Percentiles rank a stretch among this genome's conserved stretches.
Conservation (phyloP, 2,888 invertebrate species). For the Aphodius granarius region DNA sequence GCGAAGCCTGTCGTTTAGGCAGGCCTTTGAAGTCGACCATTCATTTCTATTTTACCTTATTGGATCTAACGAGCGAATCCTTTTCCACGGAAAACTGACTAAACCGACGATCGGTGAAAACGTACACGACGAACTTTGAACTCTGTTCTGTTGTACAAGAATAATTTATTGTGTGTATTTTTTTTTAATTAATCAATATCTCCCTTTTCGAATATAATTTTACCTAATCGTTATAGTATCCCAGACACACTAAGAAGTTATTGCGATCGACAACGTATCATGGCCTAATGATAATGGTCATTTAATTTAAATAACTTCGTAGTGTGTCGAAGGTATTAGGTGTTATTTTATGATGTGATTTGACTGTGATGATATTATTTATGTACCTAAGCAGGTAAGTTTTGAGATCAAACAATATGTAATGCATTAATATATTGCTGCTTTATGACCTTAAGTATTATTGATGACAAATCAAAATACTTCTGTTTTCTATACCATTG, state of each 20-base stretch:
- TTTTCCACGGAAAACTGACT: slow-evolving; percentile 4
- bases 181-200: not conserved
- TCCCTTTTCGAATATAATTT: not conserved
- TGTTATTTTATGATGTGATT: not conserved
- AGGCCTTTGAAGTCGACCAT: not conserved
- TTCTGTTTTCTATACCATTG: too few relatives aligned
- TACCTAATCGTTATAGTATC: too few relatives aligned
- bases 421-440: not conserved
- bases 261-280: too few relatives aligned
- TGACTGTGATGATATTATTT: not conserved
- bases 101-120: not conserved
- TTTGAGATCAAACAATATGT: not conserved
- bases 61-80: not conserved
- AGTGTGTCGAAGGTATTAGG: too few relatives aligned
- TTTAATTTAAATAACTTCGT: too few relatives aligned
- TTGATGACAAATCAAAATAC: too few relatives aligned
- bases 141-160: not conserved
- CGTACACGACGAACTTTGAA: slow-evolving; percentile 6
- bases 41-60: slow-evolving; percentile 2
- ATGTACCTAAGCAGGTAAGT: not conserved
- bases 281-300: too few relatives aligned
- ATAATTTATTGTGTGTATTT: not conserved
- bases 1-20: not conserved
- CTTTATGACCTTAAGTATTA: not conserved
- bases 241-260: too few relatives aligned